phyloP scores from a whole-genome alignment of 2,113 vertebrate species.

The Elgaria multicarinata region DNA sequence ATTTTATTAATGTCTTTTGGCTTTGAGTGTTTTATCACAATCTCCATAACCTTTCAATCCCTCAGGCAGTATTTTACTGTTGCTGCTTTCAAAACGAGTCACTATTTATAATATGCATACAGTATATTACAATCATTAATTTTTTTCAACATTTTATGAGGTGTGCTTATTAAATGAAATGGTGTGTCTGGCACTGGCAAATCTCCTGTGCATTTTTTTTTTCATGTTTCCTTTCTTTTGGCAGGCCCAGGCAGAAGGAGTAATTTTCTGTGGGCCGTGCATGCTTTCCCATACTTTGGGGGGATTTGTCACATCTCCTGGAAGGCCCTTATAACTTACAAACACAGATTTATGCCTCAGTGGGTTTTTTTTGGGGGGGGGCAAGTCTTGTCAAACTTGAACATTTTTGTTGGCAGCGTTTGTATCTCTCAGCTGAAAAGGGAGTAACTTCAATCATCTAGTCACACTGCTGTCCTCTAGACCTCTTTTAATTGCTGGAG shows the following conservation, averaged over 20 bases:
- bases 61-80: slow-evolving; percentile 35
- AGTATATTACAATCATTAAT: slow-evolving; percentile 60
- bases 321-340: slow-evolving; percentile 72
- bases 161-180: slow-evolving; percentile 72
- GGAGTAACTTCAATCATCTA: slow-evolving; percentile 63
- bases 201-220: slow-evolving; percentile 63
- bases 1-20: slow-evolving; percentile 38
- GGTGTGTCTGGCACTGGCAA: slow-evolving; percentile 65
- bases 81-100: slow-evolving; percentile 53
- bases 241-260: slow-evolving; percentile 59
- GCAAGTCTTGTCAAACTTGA: slow-evolving; percentile 73
- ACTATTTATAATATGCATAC: slow-evolving; percentile 59
- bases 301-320: slow-evolving; percentile 71
- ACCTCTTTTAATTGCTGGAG: slow-evolving; percentile 15
- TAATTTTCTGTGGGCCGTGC: slow-evolving; percentile 62
- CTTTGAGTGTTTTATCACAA: slow-evolving; percentile 42
- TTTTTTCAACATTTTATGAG: slow-evolving; percentile 69
- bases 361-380: slow-evolving; percentile 58
- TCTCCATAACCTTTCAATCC: slow-evolving; percentile 56
- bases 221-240: slow-evolving; percentile 69
- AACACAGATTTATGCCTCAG: slow-evolving; percentile 71
- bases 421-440: slow-evolving; percentile 56
- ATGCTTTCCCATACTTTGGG: slow-evolving; percentile 69
- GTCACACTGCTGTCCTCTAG: slow-evolving; percentile 45
- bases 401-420: slow-evolving; percentile 74